A percentile compares a stretch with the other conserved stretches of the same genome.
Conservation (phyloP, 2,113 vertebrate species). For the Lamprotornis superbus region DNA sequence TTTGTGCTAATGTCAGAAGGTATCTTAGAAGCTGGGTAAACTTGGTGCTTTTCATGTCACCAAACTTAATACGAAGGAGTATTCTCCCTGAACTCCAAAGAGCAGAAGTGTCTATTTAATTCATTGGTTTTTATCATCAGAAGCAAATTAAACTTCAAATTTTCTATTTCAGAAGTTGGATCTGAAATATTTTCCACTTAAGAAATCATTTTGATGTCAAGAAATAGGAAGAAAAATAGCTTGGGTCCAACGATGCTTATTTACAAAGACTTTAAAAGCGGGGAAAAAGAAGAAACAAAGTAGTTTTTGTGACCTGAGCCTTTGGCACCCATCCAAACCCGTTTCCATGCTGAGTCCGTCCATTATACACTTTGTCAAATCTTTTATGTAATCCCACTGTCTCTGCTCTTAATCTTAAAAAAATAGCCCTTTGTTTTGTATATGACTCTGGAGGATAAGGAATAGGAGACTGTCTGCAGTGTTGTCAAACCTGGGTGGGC, state of each 20-base stretch:
- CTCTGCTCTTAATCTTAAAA: constrained; percentile 60
- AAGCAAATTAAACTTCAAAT: background rate
- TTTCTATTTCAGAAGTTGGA: background rate
- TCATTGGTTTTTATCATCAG: background rate
- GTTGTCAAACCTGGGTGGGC: constrained; percentile 38
- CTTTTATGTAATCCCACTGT: constrained; percentile 45
- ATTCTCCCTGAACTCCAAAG: background rate
- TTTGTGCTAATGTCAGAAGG: background rate
- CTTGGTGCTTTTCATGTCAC: background rate
- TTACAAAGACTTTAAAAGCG: background rate
- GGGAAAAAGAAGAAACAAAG: background rate
- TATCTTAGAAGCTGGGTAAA: background rate
- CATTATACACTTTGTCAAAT: constrained; percentile 15
- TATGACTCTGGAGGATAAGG: constrained; percentile 45
- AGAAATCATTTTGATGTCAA: background rate
- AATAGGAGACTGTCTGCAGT: constrained; percentile 4
- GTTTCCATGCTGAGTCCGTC: background rate
- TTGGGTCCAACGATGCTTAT: background rate
- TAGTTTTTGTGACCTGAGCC: constrained; percentile 13
- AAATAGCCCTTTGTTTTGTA: constrained; percentile 47
- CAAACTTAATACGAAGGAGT: background rate
- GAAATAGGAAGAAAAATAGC: background rate
- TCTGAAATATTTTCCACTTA: background rate
- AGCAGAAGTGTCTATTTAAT: background rate
- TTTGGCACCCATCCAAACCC: constrained; percentile 16